These are phyloP conservation scores for Tricholaema leucomelas DNA, from an alignment of 2,113 vertebrate genomes.

Conservation along the genomic window DNA sequence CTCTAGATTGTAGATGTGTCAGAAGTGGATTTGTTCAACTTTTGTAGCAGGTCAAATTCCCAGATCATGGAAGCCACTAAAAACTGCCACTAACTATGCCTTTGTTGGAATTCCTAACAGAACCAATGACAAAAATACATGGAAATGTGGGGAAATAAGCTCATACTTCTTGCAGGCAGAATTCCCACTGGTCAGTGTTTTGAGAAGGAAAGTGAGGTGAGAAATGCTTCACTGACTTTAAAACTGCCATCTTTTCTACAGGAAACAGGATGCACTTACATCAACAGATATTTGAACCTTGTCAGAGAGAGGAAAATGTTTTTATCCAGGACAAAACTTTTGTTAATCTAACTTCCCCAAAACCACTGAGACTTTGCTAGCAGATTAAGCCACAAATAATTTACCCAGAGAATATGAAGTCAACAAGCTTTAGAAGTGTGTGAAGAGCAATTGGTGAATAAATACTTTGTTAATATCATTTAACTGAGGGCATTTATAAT, in stretches of 20 bases:
- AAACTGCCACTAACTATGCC: not conserved
- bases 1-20: not conserved
- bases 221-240: not conserved
- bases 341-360: slow-evolving; percentile 1
- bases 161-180: not conserved
- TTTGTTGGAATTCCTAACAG: not conserved
- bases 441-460: slow-evolving; percentile 40
- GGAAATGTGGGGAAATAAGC: not conserved
- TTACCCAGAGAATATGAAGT: slow-evolving; percentile 21
- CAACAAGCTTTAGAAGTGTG: slow-evolving; percentile 41
- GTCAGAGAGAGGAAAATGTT: slow-evolving; percentile 6
- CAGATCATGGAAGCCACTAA: not conserved
- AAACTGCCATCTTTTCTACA: not conserved
- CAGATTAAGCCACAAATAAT: slow-evolving; percentile 26
- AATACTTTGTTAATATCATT: slow-evolving; percentile 24
- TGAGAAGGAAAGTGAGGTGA: not conserved
- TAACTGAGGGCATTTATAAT: not conserved
- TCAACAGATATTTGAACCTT: not conserved
- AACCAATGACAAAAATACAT: not conserved
- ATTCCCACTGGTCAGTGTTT: not conserved
- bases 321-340: not conserved
- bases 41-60: not conserved
- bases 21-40: not conserved
- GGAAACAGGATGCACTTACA: not conserved
- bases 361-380: not conserved